Evolutionary conservation across 2,797 vertebrate species (phyloP), one percentile per base, ranked within the genome.

Genomic region (Sebastes itinus): DNA sequence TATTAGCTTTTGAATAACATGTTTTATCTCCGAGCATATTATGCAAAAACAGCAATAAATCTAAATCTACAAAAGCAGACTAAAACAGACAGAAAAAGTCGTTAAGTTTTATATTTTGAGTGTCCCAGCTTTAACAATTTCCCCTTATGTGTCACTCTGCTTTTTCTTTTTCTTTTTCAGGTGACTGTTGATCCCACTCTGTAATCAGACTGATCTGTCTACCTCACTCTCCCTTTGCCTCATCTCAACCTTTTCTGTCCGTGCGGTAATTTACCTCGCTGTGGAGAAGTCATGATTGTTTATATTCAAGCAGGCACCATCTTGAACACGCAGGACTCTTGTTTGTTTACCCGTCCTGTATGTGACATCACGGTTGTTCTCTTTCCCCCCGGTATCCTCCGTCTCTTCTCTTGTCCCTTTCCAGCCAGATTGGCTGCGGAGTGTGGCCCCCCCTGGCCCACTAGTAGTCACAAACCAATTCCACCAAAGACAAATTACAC

Each of bases 401-500:
- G 63, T 77, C 77, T 81, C 77, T 25, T 72, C 38, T 75, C 72
- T 30, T 30, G 56, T 68, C 77, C 85, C 83, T 88, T 88, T 85
- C 66, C 77, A 88, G 78, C 65, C 85, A 82, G 80, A 91, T 85
- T 87, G 80, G 80, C 71, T 83, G 80, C 77, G 78, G 79, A 91
- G 82, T 80, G 77, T 84, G 79, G 84, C 23, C 85, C 85, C 76
- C 64, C 58, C 72, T 42, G 73, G 86, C 84, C 81, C 78, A 89
- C 87, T 88, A 82, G 82, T 69, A 86, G 82, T 76, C 83, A 79
- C 90, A 90, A 95, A 94, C 89, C 93, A 94, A 95, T 94, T 95
- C 92, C 86, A 89, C 88, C 89, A 89, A 89, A 91, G 89, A 94
- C 92, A 94, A 95, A 95, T 95, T 86, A 93, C 94, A 95, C 89